Evolutionary conservation across 2,888 invertebrate genomes (phyloP).

Genomic region (Tipula helvola): DNA sequence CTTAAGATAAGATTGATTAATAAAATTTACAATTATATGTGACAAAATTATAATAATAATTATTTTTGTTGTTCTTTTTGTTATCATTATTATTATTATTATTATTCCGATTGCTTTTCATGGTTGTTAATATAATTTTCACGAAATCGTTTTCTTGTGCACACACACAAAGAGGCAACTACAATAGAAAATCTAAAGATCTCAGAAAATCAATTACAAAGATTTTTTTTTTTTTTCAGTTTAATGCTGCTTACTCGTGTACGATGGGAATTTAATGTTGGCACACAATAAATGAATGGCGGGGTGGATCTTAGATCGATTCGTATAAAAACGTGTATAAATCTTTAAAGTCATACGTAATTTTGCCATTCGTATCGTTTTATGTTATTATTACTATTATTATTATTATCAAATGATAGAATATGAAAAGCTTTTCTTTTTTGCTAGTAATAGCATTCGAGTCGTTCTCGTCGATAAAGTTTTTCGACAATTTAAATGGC

Average conservation of each 20-base stretch:
- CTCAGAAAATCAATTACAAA: neutral
- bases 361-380: neutral
- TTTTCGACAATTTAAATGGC: neutral
- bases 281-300: neutral
- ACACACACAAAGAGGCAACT: neutral
- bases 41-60: conserved; percentile 4
- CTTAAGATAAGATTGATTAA: neutral
- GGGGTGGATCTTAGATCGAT: neutral
- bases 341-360: neutral
- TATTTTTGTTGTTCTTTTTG: neutral
- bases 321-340: neutral
- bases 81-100: neutral
- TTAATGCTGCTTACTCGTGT: too few relatives aligned
- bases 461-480: neutral
- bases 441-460: neutral
- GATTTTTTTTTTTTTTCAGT: neutral
- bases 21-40: conserved; percentile 4
- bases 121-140: neutral
- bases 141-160: neutral
- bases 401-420: neutral
- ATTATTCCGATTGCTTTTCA: neutral
- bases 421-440: neutral
- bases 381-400: too few relatives aligned
- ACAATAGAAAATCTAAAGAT: neutral
- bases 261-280: too few relatives aligned